Evolutionary conservation across 2,113 vertebrate species (phyloP).

Genomic region (Malurus elegans): DNA sequence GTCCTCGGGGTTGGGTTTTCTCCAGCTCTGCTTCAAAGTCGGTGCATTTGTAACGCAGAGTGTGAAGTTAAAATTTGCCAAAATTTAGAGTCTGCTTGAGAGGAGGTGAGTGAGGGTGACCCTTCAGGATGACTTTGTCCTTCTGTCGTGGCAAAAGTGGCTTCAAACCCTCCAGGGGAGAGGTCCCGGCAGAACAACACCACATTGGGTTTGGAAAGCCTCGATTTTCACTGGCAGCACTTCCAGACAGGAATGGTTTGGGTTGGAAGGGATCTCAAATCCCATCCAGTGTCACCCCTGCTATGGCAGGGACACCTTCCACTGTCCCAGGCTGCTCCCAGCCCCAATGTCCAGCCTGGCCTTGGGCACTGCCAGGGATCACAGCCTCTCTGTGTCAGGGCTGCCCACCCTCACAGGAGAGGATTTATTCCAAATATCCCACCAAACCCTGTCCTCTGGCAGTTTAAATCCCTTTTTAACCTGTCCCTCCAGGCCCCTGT

Average conservation of each 20-base stretch:
- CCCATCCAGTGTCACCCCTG: neutral
- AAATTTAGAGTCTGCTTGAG: neutral
- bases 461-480: neutral
- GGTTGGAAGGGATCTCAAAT: accelerated
- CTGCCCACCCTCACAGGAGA: accelerated
- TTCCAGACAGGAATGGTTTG: neutral
- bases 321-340: neutral
- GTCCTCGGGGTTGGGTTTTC: conserved; percentile 29
- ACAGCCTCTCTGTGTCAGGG: neutral
- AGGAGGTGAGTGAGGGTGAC: neutral
- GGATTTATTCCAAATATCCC: accelerated
- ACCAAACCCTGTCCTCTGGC: accelerated
- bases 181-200: neutral
- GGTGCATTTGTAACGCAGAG: neutral
- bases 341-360: neutral
- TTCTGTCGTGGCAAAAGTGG: accelerated
- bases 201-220: accelerated
- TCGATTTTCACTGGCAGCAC: neutral
- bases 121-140: neutral
- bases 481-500: neutral
- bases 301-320: neutral
- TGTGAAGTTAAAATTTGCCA: neutral
- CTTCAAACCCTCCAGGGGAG: neutral
- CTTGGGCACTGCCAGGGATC: neutral
- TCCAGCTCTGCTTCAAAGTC: conserved; percentile 3